These are phyloP conservation scores for Tangara arthus DNA, from an alignment of 2,797 vertebrate genomes.

Conservation along the genomic window DNA sequence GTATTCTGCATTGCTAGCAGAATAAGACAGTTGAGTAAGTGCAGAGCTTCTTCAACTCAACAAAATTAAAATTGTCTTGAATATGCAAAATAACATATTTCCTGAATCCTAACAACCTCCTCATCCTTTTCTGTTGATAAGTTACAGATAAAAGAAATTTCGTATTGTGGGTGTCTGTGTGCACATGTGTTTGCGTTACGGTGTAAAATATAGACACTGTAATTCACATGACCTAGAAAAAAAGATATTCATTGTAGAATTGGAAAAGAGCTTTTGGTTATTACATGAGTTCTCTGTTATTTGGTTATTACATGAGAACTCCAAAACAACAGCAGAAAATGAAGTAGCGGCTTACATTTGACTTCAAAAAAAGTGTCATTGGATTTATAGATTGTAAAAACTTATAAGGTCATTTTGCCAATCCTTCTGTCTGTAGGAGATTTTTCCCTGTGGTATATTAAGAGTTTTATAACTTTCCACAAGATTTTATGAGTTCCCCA, in stretches of 20 bases:
- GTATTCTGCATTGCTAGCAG: neutral
- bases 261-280: constrained; percentile 13
- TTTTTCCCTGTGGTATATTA: constrained; percentile 48
- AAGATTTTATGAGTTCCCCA: constrained; percentile 39
- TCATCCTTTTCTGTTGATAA: neutral
- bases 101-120: neutral
- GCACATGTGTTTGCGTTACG: neutral
- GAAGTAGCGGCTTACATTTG: neutral
- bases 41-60: neutral
- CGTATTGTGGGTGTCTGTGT: neutral
- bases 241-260: neutral
- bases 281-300: neutral
- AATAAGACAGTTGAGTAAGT: neutral
- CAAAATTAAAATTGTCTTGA: neutral
- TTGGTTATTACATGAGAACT: neutral
- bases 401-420: constrained; percentile 42
- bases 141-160: neutral
- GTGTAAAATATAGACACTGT: neutral
- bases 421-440: constrained; percentile 23
- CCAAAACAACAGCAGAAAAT: neutral
- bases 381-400: constrained; percentile 51
- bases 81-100: neutral
- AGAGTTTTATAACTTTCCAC: constrained; percentile 56
- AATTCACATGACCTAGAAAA: constrained; percentile 2
- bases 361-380: constrained; percentile 14